These are phyloP conservation scores for Saxicola maurus DNA, from an alignment of 2,797 vertebrate species.

Conservation along the genomic window DNA sequence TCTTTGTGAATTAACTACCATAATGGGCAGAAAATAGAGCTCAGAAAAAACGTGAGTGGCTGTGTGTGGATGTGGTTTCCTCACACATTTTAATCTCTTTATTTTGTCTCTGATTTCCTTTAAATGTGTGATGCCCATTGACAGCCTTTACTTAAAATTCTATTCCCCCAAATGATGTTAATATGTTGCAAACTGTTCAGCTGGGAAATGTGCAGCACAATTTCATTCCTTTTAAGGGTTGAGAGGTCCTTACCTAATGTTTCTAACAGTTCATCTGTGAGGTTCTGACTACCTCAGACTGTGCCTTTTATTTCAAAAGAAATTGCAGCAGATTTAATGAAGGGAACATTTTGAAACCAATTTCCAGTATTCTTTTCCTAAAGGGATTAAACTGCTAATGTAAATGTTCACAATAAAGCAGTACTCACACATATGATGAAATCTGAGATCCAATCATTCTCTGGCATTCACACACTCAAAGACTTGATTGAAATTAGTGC, in stretches of 20 bases:
- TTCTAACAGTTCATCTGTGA: conserved; percentile 15
- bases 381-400: conserved; percentile 46
- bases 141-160: conserved; percentile 35
- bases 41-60: neutral
- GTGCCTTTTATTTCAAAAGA: conserved; percentile 40
- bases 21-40: neutral
- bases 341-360: conserved; percentile 46
- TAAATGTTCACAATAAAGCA: conserved; percentile 55
- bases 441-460: conserved; percentile 49
- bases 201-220: conserved; percentile 20
- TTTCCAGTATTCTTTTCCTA: conserved; percentile 53
- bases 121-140: neutral
- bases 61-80: neutral
- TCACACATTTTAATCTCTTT: neutral
- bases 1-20: neutral
- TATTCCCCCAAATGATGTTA: conserved; percentile 24
- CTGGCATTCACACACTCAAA: conserved; percentile 42
- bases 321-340: conserved; percentile 53
- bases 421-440: conserved; percentile 36
- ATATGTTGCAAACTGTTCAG: conserved; percentile 28
- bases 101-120: conserved; percentile 18
- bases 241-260: conserved; percentile 42
- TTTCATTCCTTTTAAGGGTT: conserved; percentile 36
- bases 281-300: conserved; percentile 13
- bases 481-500: conserved; percentile 64